Evolutionary conservation across 2,113 vertebrate species (phyloP).

Genomic region (Mustela nigripes): DNA sequence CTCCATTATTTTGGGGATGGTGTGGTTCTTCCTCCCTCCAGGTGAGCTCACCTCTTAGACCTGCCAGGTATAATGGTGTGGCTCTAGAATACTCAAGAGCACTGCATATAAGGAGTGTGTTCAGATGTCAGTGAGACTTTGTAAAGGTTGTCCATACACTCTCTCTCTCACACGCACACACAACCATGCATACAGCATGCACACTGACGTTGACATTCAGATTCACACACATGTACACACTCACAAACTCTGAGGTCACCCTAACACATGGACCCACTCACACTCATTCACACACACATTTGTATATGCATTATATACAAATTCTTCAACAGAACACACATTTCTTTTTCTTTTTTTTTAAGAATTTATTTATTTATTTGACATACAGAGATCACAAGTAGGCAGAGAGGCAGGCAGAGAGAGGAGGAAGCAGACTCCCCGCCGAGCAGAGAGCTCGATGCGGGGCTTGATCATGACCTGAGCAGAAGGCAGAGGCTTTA

Average conservation of each 20-base stretch:
- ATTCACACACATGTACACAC: neutral
- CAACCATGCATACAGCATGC: neutral
- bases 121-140: neutral
- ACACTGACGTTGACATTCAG: neutral
- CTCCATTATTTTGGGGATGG: neutral
- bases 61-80: rapidly evolving
- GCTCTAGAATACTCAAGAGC: neutral
- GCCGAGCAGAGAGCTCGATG: too few relatives aligned
- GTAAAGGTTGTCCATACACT: neutral
- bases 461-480: too few relatives aligned
- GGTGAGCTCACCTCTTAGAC: neutral
- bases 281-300: neutral
- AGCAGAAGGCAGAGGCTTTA: too few relatives aligned
- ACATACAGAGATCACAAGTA: too few relatives aligned
- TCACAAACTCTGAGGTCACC: neutral
- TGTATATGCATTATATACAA: neutral
- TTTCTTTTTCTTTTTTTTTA: neutral
- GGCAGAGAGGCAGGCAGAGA: too few relatives aligned
- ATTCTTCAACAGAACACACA: neutral
- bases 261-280: neutral
- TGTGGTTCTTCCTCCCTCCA: neutral
- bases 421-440: too few relatives aligned
- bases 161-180: neutral
- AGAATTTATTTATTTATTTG: too few relatives aligned
- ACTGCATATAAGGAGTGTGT: neutral